Evolutionary conservation across 2,797 vertebrate species (phyloP), one percentile per base, ranked within the genome.

Genomic region (Danio aesculapii): DNA sequence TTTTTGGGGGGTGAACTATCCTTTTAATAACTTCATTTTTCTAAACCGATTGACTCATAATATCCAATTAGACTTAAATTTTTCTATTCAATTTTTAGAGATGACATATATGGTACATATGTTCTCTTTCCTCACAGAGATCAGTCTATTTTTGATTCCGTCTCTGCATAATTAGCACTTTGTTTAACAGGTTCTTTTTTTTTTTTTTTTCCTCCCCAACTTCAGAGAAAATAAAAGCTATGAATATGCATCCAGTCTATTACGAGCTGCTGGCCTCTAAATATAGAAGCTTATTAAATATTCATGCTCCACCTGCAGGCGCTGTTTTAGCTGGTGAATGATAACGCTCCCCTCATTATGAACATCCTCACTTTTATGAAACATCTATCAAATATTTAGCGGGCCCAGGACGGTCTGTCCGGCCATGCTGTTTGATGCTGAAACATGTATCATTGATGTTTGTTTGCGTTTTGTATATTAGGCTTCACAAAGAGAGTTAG

Each of bases 231-330:
- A 75, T 76, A 73, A 77, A 58, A 68, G 57, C 4, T 91, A 93
- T 92, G 89, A 89, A 93, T 94, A 93, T 93, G 92, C 91, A 93
- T 92, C 81, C 75, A 72, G 86, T 90, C 91, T 93, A 91, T 93
- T 92, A 90, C 90, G 90, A 92, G 80, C 79, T 81, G 86, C 88
- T 82, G 85, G 79, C 21, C 75, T 87, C 93, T 94, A 94, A 94
- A 93, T 92, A 93, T 94, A 94, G 93, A 93, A 91, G 78, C 89
- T 93, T 88, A 92, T 94, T 93, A 94, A 94, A 91, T 92, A 91
- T 89, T 91, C 89, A 94, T 93, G 91, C 87, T 81, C 90, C 93
- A 91, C 91, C 91, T 94, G 93, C 87, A 69, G 84, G 79, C 86
- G 76, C 83, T 84, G 86, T 90, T 85, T 58, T 82, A 85, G 88